Percentiles rank a stretch among this genome's conserved stretches.
These are phyloP conservation scores for Morelia viridis DNA, from an alignment of 2,797 vertebrate species.

Conservation along the genomic window DNA sequence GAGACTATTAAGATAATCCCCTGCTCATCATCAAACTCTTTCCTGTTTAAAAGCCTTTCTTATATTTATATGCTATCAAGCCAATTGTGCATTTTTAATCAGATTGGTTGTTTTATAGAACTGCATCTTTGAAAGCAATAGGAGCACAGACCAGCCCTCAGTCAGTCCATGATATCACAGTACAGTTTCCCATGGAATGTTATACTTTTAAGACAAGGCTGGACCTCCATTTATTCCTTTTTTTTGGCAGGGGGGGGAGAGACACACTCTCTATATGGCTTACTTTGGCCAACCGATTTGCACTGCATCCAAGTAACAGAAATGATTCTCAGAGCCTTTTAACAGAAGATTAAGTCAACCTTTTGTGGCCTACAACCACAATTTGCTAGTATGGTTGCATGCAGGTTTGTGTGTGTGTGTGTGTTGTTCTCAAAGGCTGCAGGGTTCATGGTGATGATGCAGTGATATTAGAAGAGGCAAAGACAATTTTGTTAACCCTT, in stretches of 20 bases:
- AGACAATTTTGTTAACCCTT: background rate
- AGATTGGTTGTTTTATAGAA: background rate
- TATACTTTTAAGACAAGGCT: background rate
- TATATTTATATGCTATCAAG: slow-evolving; percentile 13
- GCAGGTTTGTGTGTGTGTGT: background rate
- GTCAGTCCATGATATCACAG: background rate
- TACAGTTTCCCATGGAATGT: background rate
- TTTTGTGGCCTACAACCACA: background rate
- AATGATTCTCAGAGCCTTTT: background rate
- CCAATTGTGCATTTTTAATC: slow-evolving; percentile 22
- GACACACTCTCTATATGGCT: background rate
- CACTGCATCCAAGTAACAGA: background rate
- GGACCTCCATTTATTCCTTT: background rate
- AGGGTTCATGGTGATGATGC: background rate
- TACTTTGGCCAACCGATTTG: background rate
- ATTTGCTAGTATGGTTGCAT: background rate
- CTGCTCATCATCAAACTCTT: background rate
- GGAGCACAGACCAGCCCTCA: background rate
- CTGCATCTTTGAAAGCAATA: background rate
- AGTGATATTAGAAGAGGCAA: background rate
- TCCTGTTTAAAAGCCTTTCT: slow-evolving; percentile 1
- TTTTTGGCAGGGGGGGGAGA: background rate
- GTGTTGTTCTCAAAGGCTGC: background rate
- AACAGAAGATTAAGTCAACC: background rate
- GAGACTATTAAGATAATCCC: slow-evolving; percentile 9